These are phyloP conservation scores for Scaptodrosophila latifasciaeformis DNA, from an alignment of 2,888 invertebrate genomes.

Conservation along the genomic window DNA sequence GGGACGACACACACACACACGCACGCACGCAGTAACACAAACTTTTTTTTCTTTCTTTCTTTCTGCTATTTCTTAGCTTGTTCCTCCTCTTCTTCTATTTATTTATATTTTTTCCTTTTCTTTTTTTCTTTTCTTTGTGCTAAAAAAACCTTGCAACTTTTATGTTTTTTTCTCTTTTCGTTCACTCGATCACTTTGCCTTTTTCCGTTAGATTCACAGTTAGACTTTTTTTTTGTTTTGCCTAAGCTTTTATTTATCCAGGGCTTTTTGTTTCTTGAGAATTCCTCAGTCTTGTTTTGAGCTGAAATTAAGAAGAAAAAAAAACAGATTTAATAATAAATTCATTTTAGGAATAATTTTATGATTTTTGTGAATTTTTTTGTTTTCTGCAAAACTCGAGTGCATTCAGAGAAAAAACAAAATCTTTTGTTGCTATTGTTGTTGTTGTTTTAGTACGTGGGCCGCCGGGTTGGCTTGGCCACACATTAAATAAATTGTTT, in stretches of 20 bases:
- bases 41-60: too few species aligned
- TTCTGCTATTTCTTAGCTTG: too few species aligned
- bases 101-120: not conserved
- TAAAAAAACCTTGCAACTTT: too few species aligned
- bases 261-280: conserved; percentile 32
- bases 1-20: too few species aligned
- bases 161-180: too few species aligned
- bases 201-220: too few species aligned
- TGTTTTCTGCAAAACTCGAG: conserved; percentile 23
- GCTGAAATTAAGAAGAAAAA: conserved; percentile 50
- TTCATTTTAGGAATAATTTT: not conserved
- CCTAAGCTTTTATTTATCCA: not conserved
- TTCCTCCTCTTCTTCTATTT: conserved; percentile 1
- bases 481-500: not conserved
- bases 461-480: conserved; percentile 34
- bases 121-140: conserved; percentile 5
- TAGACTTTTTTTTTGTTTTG: conserved; percentile 1
- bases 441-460: conserved; percentile 42
- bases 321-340: conserved; percentile 5
- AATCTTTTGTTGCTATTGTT: conserved; percentile 21
- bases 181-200: too few species aligned
- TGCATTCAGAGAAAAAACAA: too few species aligned
- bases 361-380: conserved; percentile 31
- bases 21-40: too few species aligned
- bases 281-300: conserved; percentile 70